phyloP scores from a whole-genome alignment of 2,113 vertebrate species.

The Sus scrofa region T2T-Sscrofa CM000817.6:136229001-136229500 shows the following conservation, averaged over 20 bases:
- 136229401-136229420: background rate
- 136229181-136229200: background rate
- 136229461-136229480: conserved; percentile 9
- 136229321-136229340: conserved; percentile 21
- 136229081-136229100: background rate
- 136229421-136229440: conserved; percentile 17
- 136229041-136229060: conserved; percentile 11
- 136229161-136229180: background rate
- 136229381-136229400: background rate
- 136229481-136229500: conserved; percentile 61
- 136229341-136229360: background rate
- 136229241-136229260: conserved; percentile 23
- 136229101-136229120: background rate
- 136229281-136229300: background rate
- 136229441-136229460: background rate
- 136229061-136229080: background rate
- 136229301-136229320: background rate
- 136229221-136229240: conserved; percentile 12
- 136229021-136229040: background rate
- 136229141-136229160: background rate
- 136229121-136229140: background rate
- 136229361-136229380: conserved; percentile 12
- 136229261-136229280: background rate
- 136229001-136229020: background rate
- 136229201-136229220: background rate